Conservation (phyloP, 23 tunicate species). For the Halocynthia aurantium region DNA sequence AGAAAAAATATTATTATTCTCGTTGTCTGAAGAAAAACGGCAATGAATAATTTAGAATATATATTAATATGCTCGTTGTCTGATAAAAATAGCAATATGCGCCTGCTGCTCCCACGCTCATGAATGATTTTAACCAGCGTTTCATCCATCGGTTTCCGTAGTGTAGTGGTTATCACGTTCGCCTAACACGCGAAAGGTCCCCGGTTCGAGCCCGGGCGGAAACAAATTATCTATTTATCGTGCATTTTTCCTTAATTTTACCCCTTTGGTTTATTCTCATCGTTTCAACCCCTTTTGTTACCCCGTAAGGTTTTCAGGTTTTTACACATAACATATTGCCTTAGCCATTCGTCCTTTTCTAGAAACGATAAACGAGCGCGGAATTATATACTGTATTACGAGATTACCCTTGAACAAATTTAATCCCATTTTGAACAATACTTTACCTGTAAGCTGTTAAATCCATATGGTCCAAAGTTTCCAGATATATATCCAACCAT, state of each 20-base stretch:
- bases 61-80: too few species aligned
- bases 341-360: too few species aligned
- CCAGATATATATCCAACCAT: slow-evolving; percentile 83
- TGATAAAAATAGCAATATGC: neutral
- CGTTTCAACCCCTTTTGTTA: too few species aligned
- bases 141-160: slow-evolving; percentile 57
- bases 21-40: too few species aligned
- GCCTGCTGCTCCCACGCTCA: neutral
- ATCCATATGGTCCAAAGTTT: slow-evolving; percentile 85
- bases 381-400: too few species aligned
- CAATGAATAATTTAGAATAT: neutral
- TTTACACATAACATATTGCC: too few species aligned
- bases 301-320: too few species aligned
- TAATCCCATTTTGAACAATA: neutral
- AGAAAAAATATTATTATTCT: neutral
- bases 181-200: slow-evolving; percentile 89
- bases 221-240: neutral
- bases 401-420: too few species aligned
- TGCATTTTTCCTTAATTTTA: neutral
- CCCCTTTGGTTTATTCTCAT: too few species aligned
- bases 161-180: slow-evolving; percentile 98
- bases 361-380: too few species aligned
- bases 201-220: slow-evolving; percentile 90
- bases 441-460: slow-evolving; percentile 38
- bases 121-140: neutral